Base-by-base conservation (phyloP, 2,888 invertebrate genomes). In the Arge pagana region DNA sequence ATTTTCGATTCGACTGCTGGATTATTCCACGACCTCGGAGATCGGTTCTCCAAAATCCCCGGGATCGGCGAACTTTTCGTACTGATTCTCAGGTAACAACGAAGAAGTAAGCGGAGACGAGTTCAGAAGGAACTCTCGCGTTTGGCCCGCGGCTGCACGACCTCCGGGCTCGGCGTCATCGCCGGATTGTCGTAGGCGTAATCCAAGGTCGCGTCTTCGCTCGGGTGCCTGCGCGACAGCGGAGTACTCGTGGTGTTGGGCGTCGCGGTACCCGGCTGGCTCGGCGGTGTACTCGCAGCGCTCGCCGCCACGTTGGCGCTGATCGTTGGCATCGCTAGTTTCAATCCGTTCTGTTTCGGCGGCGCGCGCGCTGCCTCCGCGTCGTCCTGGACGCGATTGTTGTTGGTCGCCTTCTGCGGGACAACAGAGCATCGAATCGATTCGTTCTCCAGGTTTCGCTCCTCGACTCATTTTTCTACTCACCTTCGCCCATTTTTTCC, bases 121-220 rank as follows among this genome's bases (percentile, higher is more conserved):
- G 4, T 43, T 71, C 54, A 74, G 45, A 72, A 71, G 3, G 73
- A 71, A 51, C 72, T 72, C 56, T 74, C 73, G 23, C 66, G 70
- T 56, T 74, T 72, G 1, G 67, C 60, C 5, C 70, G 62, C 2
- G 62, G 56, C 23, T 63, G 60, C 28, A 67, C 70, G 7, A 62
- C 55, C 36, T 73, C 73, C 3, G 84, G 84, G 2, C 84, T 84
- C 0, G 83, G 82, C 10, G 86, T 86, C 83, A 90, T 83, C 0
- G 83, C 89, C 67, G 86, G 87, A 74, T 90, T 90, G 65, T 90
- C 90, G 67, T 90, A 89, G 0, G 88, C 87, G 64, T 88, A 89
- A 63, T 89, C 90, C 31, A 87, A 77, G 1, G 88, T 87, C 0
- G 85, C 84, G 59, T 90, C 89, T 71, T 90, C 90, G 13, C 89